These are phyloP conservation scores for Drosophila kambysellisi DNA, from an alignment of 2,888 invertebrate genomes.

Conservation along the genomic window DNA sequence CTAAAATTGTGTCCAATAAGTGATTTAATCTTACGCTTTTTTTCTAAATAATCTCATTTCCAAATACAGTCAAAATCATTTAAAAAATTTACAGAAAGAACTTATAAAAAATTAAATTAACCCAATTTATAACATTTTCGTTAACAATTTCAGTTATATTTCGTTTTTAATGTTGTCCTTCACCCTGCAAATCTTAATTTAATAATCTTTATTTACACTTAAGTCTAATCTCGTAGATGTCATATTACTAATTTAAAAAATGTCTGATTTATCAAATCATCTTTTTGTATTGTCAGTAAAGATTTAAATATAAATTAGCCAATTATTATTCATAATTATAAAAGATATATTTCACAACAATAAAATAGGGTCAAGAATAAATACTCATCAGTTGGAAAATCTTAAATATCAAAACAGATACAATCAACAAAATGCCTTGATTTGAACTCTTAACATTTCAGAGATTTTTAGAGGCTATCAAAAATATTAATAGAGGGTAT, in stretches of 20 bases:
- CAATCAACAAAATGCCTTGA: neutral
- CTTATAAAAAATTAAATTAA: no score
- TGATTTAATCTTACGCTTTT: neutral
- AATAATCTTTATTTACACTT: neutral
- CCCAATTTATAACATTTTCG: no score
- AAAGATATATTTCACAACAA: neutral
- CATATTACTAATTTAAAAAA: neutral
- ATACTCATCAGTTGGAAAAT: neutral
- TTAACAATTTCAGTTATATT: no score
- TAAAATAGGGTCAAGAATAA: neutral
- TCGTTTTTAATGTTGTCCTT: no score
- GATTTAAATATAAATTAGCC: neutral
- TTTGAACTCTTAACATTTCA: neutral
- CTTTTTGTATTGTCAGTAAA: neutral
- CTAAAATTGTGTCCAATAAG: neutral
- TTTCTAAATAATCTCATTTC: neutral
- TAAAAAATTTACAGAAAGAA: no score
- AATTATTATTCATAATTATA: neutral
- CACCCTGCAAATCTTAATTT: neutral
- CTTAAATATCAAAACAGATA: neutral
- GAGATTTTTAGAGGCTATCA: neutral
- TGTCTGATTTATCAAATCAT: neutral
- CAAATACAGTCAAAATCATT: neutral
- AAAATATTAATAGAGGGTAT: conserved; percentile 36
- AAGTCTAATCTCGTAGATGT: neutral